Base-by-base conservation (phyloP, 2,797 vertebrate genomes). In the Spinibarbus caldwelli region DNA sequence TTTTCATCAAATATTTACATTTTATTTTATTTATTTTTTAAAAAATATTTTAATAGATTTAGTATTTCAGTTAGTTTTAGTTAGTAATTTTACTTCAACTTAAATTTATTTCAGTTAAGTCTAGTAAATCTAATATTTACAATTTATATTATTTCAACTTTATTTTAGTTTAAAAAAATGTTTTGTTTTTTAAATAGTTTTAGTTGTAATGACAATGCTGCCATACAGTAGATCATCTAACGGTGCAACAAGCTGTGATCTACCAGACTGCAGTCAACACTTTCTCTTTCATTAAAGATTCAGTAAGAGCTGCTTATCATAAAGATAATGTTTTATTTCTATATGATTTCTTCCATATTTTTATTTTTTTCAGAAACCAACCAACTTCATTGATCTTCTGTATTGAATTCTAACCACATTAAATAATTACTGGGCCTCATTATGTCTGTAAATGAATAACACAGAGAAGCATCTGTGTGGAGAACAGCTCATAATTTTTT, bases 391-490 rank as follows among this genome's bases (percentile, higher is more conserved):
- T 36, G 21, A 80, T 73, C 21, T 85, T 36, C 79, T 68, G 12
- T 64, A 21, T 64, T 41, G 23, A 41, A 72, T 52, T 47, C 78
- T 81, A 79, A 71, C 29, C 68, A 80, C 12, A 80, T 87, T 87
- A 82, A 85, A 82, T 83, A 82, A 86, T 87, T 83, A 89, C 87
- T 79, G 71, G 1, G 90, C 79, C 87, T 86, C 52, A 84, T 91
- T 49, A 91, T 90, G 79, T 82, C 70, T 57, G 45, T 87, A 91
- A 92, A 88, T 90, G 68, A 92, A 92, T 91, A 86, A 91, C 73
- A 88, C 52, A 78, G 84, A 29, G 86, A 85, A 73, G 78, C 86
- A 86, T 92, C 89, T 89, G 88, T 47, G 64, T 84, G 76, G 84
- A 88, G 73, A 83, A 54, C 26, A 54, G 86, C 52, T 70, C 26